phyloP scores from a whole-genome alignment of 2,888 invertebrate species.

The Chouioia cunea region DNA sequence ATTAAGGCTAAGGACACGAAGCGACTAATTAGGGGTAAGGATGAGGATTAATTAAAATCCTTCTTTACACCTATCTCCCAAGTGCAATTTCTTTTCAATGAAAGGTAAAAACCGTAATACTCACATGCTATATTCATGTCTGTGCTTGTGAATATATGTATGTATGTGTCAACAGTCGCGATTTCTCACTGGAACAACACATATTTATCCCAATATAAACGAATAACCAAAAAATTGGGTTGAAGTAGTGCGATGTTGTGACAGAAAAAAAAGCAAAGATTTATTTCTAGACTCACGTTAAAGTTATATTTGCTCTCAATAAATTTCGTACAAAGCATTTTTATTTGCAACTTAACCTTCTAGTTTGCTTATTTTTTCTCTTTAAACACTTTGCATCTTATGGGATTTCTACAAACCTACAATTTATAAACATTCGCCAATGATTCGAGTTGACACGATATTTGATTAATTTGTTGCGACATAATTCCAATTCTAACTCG shows the following conservation, averaged over 20 bases:
- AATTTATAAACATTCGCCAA: too few relatives aligned
- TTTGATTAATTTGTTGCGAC: too few relatives aligned
- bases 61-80: slow-evolving; percentile 43
- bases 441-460: too few relatives aligned
- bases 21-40: slow-evolving; percentile 63
- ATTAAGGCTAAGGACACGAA: slow-evolving; percentile 51
- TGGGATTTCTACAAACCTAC: neutral
- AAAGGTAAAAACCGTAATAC: slow-evolving; percentile 4
- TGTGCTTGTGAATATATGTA: too few relatives aligned
- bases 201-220: slow-evolving; percentile 16
- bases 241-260: neutral
- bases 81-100: slow-evolving; percentile 43
- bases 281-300: slow-evolving; percentile 3
- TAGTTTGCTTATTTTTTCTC: neutral
- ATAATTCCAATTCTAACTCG: too few relatives aligned
- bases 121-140: too few relatives aligned
- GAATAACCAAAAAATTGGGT: neutral
- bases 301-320: slow-evolving; percentile 29
- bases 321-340: slow-evolving; percentile 14
- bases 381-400: slow-evolving; percentile 5
- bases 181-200: neutral
- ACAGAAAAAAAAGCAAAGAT: slow-evolving; percentile 25
- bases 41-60: slow-evolving; percentile 64
- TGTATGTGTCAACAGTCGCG: too few relatives aligned
- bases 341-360: neutral